Evolutionary conservation across 2,797 vertebrate species (phyloP), one percentile per base, ranked within the genome.

Genomic region (Labroides dimidiatus): DNA sequence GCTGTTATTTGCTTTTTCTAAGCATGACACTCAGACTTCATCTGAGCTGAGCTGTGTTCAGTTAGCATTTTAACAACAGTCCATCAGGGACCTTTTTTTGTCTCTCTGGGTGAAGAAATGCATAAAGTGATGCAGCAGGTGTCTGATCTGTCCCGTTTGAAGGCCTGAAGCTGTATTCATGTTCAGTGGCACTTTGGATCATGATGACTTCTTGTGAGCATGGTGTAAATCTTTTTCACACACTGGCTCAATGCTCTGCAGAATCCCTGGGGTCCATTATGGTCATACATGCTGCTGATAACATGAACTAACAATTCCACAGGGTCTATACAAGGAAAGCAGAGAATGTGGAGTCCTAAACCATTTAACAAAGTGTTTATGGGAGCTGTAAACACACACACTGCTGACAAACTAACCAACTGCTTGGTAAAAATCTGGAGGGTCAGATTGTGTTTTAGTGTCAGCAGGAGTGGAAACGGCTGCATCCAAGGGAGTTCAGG

Each of bases 391-490:
- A 87, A 86, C 81, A 84, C 75, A 84, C 75, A 55, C 56, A 48
- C 60, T 58, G 69, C 78, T 75, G 74, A 72, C 69, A 69, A 4
- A 24, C 53, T 14, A 27, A 55, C 53, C 16, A 27, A 55, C 62
- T 51, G 80, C 85, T 65, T 56, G 41, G 70, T 75, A 65, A 49
- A 65, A 70, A 72, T 69, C 72, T 58, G 42, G 59, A 71, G 55
- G 57, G 19, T 37, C 21, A 43, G 51, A 69, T 75, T 69, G 61
- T 51, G 78, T 52, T 84, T 64, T 52, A 64, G 71, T 52, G 72
- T 78, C 77, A 67, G 80, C 60, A 79, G 65, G 81, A 85, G 87
- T 64, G 83, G 76, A 80, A 83, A 75, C 84, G 88, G 86, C 89
- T 90, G 84, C 89, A 77, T 81, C 78, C 9, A 4, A 70, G 79